These are phyloP conservation scores for Takifugu ocellatus DNA, from an alignment of 2,797 vertebrate species.

Conservation along the genomic window DNA sequence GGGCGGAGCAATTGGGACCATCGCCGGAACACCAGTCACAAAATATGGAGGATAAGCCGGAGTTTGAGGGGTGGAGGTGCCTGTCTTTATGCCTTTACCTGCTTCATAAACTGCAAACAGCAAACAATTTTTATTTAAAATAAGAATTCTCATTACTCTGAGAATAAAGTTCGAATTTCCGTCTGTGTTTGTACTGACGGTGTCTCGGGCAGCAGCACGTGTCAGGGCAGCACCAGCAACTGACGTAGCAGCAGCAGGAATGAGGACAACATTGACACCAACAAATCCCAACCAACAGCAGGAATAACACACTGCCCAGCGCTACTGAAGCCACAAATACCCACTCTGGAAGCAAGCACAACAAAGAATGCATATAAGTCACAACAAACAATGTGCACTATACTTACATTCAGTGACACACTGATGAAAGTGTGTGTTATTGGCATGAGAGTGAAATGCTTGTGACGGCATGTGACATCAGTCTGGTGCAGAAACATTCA, in stretches of 20 bases:
- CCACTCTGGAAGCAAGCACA: slow-evolving; percentile 81
- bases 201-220: slow-evolving; percentile 96
- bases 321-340: slow-evolving; percentile 90
- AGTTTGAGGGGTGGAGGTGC: slow-evolving; percentile 75
- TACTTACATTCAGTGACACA: no score
- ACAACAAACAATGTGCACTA: no score
- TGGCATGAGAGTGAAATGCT: no score
- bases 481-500: no score
- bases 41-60: slow-evolving; percentile 88
- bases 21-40: slow-evolving; percentile 84
- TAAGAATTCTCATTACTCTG: background rate
- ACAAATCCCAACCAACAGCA: slow-evolving; percentile 89
- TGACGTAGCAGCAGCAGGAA: slow-evolving; percentile 95
- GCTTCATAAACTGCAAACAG: slow-evolving; percentile 87
- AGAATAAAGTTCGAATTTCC: background rate
- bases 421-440: no score
- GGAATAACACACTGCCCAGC: slow-evolving; percentile 85
- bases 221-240: slow-evolving; percentile 94
- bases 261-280: slow-evolving; percentile 99
- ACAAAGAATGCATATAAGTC: no score
- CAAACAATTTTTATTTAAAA: slow-evolving; percentile 1
- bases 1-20: slow-evolving; percentile 84
- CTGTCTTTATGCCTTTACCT: slow-evolving; percentile 91
- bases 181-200: slow-evolving; percentile 79
- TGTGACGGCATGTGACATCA: no score